Conservation (phyloP, 2,888 invertebrate species). For the Euplexia lucipara region DNA sequence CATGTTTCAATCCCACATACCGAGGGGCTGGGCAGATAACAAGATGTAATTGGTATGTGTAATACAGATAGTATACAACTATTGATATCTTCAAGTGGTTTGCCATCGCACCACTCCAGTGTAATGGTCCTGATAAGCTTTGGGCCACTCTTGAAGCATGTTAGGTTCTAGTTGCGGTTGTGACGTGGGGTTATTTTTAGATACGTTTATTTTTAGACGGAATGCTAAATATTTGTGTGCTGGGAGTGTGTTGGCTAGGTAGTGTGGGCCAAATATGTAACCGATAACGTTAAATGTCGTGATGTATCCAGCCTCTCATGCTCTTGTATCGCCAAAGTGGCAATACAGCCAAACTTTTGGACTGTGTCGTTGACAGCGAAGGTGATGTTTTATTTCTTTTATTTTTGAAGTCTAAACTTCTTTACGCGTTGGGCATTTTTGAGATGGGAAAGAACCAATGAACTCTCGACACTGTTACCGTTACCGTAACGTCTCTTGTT, state of each 20-base stretch:
- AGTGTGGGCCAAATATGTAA: background rate
- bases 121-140: constrained; percentile 61
- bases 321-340: too few relatives aligned
- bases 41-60: constrained; percentile 70
- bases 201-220: constrained; percentile 36
- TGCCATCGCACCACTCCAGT: constrained; percentile 56
- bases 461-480: too few relatives aligned
- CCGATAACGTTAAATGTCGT: too few relatives aligned
- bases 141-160: constrained; percentile 50
- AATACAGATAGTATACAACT: constrained; percentile 71
- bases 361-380: too few relatives aligned
- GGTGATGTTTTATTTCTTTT: too few relatives aligned
- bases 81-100: constrained; percentile 59
- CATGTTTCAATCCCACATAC: constrained; percentile 58
- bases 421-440: too few relatives aligned
- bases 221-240: constrained; percentile 23
- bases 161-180: constrained; percentile 9
- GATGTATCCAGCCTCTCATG: too few relatives aligned
- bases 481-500: too few relatives aligned
- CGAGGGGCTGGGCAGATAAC: constrained; percentile 67
- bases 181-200: constrained; percentile 46
- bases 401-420: too few relatives aligned
- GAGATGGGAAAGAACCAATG: too few relatives aligned
- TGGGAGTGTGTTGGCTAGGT: constrained; percentile 2
- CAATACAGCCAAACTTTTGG: too few relatives aligned